Base-by-base conservation (phyloP, 2,113 vertebrate species). In the Calypte anna region DNA sequence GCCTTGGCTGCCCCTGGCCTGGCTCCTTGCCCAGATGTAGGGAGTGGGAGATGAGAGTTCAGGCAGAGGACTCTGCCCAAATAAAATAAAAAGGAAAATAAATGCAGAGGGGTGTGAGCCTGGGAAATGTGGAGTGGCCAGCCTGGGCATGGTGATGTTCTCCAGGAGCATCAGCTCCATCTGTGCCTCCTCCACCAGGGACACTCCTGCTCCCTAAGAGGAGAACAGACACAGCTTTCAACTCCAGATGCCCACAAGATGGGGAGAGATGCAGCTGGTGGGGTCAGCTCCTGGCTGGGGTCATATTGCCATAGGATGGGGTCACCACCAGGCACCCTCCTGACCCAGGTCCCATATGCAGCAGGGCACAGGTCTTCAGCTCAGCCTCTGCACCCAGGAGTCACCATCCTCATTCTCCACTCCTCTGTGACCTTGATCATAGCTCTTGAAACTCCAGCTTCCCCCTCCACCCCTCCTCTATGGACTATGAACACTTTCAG, bases 401-500 rank as follows among this genome's bases (percentile, higher is more conserved):
- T 92, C 93, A 86, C 44, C 2, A 0, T 43, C 64, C 88, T 58
- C 38, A 1, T 51, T 38, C 72, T 80, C 63, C 19, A 17, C 81
- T 67, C 20, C 68, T 44, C 77, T 11, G 0, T 31, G 75, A 87
- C 84, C 91, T 91, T 84, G 91, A 83, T 79, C 55, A n/a, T 2
- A 28, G 84, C 73, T 58, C 66, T 90, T 67, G 50, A 53, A 89
- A 80, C 90, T 80, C 62, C 90, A 90, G 61, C 54, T 58, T 57
- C 86, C 76, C 19, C 73, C 93, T 62, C 93, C 92, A 86, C 91
- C 92, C 83, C 86, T 94, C 86, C 94, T 93, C 92, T 68, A 54
- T 4, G 78, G 92, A 76, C 83, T 86, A n/a, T 58, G 77, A 89
- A 84, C 77, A 44, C 86, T 88, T 82, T 81, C 86, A 92, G 92